phyloP scores from a whole-genome alignment of 2,888 invertebrate genomes.

The Deilephila elpenor region DNA sequence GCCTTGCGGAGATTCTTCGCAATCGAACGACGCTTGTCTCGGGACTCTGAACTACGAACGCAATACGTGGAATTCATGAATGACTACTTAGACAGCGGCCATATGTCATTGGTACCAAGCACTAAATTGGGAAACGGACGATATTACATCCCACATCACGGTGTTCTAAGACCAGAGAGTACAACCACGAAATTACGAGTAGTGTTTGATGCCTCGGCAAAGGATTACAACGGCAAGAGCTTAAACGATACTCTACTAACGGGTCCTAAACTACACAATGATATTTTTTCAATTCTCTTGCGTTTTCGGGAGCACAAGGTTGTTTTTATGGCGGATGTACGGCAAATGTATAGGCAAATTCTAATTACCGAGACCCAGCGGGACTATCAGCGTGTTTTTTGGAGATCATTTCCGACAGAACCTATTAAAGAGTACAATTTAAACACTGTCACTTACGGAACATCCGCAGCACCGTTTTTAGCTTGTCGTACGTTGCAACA shows the following conservation, averaged over 20 bases:
- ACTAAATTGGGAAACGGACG: no score
- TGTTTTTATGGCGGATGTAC: not conserved
- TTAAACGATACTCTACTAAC: not conserved
- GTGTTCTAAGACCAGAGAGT: not conserved
- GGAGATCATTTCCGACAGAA: not conserved
- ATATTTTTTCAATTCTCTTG: not conserved
- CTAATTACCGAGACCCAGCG: not conserved
- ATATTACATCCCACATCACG: constrained; percentile 5
- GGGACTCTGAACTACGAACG: not conserved
- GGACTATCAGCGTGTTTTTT: not conserved
- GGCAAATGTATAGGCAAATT: constrained; percentile 15
- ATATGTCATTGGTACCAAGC: not conserved
- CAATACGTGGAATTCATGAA: constrained; percentile 9
- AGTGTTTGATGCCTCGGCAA: constrained; percentile 11
- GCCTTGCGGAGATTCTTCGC: not conserved
- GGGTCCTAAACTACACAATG: not conserved
- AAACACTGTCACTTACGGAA: constrained; percentile 5
- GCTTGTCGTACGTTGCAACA: not conserved
- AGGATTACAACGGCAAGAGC: not conserved
- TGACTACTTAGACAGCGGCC: not conserved
- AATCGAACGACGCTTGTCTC: not conserved
- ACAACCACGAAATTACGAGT: constrained; percentile 6
- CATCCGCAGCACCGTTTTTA: not conserved
- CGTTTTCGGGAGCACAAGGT: not conserved
- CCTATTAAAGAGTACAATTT: not conserved